Evolutionary conservation across 2,113 vertebrate genomes (phyloP), one percentile per base, ranked within the genome.

Genomic region (Salvator merianae): DNA sequence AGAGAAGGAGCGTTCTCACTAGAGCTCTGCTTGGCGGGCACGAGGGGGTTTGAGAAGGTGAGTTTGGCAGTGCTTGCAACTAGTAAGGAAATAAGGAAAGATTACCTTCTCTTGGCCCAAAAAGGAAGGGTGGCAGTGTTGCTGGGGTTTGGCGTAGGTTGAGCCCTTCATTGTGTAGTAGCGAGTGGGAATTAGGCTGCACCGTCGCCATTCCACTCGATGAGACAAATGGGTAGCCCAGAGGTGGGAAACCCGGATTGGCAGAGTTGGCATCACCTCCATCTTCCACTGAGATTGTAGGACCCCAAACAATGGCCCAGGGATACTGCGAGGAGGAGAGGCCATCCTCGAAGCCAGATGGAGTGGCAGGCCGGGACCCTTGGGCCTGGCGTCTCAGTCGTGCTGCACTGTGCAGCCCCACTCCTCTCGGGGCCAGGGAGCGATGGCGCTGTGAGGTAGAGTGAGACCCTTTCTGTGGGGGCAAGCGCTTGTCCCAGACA

Each of bases 281-380:
- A 0, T 96, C 96, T 88, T 97, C 96, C 66, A 96, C 96, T 0
- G 96, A 96, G 82, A 97, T 95, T 0, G 96, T 97, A 78, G 96
- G 96, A 14, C 96, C 96, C 96, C 96, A 97, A 7, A 97, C 95
- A 5, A 97, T 97, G 82, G 96, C 96, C 96, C 96, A 97, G 59
- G 96, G 96, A 81, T 97, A 97, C 90, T 96, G 96, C n/a, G 96
- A 97, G 36, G 96, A 96, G 63, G 96, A 96, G 32, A 95, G 94
- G 74, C 96, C 96, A 0, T 96, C 96, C 92, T 97, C 96, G 26
- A 97, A 95, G 0, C 96, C 95, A 0, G 96, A 96, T 0, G 96
- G 96, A 34, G 96, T 96, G 81, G 96, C 96, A 0, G 95, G 96
- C 26, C 95, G 94, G 0, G 90, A 84, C 0, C 95, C 95, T 0